phyloP scores from a whole-genome alignment of 2,888 invertebrate genomes.

The Phalera bucephala region DNA sequence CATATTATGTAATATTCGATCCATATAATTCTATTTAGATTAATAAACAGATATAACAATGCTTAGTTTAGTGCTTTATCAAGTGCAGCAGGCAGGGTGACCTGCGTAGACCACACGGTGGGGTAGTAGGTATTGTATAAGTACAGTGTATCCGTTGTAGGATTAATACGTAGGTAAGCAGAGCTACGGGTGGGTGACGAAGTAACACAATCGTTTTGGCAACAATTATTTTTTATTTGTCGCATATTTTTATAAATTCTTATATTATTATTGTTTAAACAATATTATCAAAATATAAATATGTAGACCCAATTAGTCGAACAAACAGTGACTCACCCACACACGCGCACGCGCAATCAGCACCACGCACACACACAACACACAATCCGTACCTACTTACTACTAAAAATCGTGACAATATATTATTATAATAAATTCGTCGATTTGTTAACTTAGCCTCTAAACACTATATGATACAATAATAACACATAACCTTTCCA shows the following conservation, averaged over 20 bases:
- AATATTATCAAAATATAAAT: conserved; percentile 47
- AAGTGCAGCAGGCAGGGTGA: no score
- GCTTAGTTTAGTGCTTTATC: no score
- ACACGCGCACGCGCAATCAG: conserved; percentile 9
- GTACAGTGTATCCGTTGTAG: no score
- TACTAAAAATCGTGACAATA: conserved; percentile 35
- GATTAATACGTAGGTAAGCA: no score
- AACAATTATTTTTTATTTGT: conserved; percentile 39
- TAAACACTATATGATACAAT: conserved; percentile 19
- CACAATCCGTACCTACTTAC: no score
- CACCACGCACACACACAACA: conserved; percentile 14
- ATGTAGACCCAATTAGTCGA: conserved; percentile 32
- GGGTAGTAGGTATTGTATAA: no score
- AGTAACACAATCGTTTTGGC: conserved; percentile 15
- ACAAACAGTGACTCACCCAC: conserved; percentile 22
- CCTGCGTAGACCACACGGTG: no score
- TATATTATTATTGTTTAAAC: conserved; percentile 33
- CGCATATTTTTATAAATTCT: conserved; percentile 31
- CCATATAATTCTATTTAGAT: no score
- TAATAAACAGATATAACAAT: no score
- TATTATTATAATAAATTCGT: conserved; percentile 65
- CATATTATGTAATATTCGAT: no score
- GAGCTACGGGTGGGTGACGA: no score
- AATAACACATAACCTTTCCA: background rate
- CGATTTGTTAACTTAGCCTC: conserved; percentile 23